Conservation (phyloP, 2,797 vertebrate genomes). For the Caiman crocodilus region DNA sequence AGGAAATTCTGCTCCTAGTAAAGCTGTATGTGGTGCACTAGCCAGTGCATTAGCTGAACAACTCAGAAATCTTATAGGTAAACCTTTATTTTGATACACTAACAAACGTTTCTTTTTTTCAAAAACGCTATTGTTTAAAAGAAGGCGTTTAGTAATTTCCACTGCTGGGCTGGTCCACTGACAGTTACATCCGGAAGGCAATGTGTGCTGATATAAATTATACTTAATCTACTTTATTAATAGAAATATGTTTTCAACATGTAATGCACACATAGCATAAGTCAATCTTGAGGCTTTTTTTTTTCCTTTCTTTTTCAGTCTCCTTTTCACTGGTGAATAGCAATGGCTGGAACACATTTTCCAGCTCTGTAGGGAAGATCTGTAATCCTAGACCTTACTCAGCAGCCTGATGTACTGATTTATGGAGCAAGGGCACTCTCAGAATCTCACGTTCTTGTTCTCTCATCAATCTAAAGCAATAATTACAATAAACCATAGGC, state of each 20-base stretch:
- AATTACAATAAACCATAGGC: neutral
- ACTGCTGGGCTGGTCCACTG: neutral
- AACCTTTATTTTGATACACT: neutral
- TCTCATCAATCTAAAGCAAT: neutral
- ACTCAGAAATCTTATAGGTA: neutral
- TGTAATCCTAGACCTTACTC: neutral
- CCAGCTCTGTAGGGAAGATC: neutral
- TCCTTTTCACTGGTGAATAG: neutral
- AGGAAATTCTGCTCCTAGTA: neutral
- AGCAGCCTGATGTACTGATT: neutral
- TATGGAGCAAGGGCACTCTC: neutral
- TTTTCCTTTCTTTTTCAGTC: neutral
- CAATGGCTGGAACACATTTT: neutral
- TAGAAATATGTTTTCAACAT: neutral
- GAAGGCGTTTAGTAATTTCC: neutral
- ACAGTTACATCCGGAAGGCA: neutral
- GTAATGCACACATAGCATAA: neutral
- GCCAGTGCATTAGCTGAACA: neutral
- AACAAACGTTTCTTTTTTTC: accelerated
- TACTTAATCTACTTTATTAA: neutral
- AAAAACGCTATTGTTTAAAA: neutral
- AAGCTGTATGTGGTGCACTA: neutral
- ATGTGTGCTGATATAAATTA: neutral
- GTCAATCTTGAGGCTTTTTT: neutral
- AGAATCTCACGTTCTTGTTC: neutral